A percentile compares a stretch with the other conserved stretches of the same genome.
Evolutionary conservation across 2,797 vertebrate species (phyloP).

Genomic region (Prunella strophiata): DNA sequence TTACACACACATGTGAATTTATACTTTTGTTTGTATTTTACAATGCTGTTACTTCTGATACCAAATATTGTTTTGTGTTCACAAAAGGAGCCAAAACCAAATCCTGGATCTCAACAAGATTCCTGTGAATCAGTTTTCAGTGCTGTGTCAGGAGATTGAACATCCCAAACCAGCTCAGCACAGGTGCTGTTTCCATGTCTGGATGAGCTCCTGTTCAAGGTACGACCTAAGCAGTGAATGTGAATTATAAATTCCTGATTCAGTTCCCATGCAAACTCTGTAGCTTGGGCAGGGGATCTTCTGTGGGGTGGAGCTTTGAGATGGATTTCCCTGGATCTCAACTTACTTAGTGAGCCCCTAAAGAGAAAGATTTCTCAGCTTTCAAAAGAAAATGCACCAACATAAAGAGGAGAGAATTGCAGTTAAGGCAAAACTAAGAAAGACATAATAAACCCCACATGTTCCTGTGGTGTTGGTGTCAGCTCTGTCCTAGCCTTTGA

Average conservation of each 20-base stretch:
- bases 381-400: background rate
- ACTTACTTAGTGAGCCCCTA: background rate
- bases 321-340: background rate
- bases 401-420: background rate
- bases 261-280: background rate
- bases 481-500: background rate
- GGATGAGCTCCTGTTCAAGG: background rate
- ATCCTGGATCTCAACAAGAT: background rate
- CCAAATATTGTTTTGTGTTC: background rate
- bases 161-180: background rate
- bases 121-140: background rate
- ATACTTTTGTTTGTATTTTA: background rate
- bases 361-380: background rate
- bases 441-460: background rate
- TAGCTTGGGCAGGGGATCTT: background rate
- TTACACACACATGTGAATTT: background rate
- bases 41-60: background rate
- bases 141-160: background rate
- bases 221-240: background rate
- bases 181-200: background rate
- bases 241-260: background rate
- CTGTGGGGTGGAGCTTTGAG: background rate
- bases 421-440: background rate
- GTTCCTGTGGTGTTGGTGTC: background rate
- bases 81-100: background rate